Base-by-base conservation (phyloP, 2,797 vertebrate species). In the Sebastes matsubarae region DNA sequence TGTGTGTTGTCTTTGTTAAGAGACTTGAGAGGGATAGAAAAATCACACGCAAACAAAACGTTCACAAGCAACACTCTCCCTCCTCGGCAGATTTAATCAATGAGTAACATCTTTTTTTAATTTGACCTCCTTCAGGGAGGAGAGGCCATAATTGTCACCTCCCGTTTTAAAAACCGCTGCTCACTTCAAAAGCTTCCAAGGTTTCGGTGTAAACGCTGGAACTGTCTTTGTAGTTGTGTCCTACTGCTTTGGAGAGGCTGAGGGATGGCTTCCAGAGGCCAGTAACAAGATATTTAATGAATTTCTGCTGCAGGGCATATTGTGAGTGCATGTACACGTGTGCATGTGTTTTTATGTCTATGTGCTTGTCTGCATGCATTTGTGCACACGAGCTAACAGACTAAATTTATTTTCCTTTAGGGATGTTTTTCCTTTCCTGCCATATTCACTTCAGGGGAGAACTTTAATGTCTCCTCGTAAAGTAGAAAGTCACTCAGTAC, bases 151-250 rank as follows among this genome's bases (percentile, higher is more conserved):
- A 52, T 52, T 52, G 50, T 52, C 50, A n/a, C 50, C 20, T n/a
- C 68, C 38, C 10, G 36, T 73, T 80, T 79, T 77, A 87, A 88
- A 12, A 85, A 83, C 61, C 42, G 7, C 73, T 32, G 79, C 83
- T 87, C 68, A 84, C 89, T 88, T 93, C 84, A 93, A 91, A 92
- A 52, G 80, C 87, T 72, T 29, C 13, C 59, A 57, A 55, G 81
- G 79, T 80, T 81, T 84, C 61, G 25, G 69, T 29, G 77, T 88
- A 76, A 79, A 78, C 29, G 72, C 80, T 68, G 65, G 70, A 70
- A 54, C 69, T 18, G 77, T 86, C 90, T 93, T 93, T 93, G 89
- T 93, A 91, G 91, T 91, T 68, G 82, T 77, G 80, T 82, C 85
- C 89, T 77, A 68, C 85, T 78, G 86, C 89, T 90, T n/a, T 64